Conservation (phyloP, 2,888 invertebrate species). For the Hypsopygia costalis region DNA sequence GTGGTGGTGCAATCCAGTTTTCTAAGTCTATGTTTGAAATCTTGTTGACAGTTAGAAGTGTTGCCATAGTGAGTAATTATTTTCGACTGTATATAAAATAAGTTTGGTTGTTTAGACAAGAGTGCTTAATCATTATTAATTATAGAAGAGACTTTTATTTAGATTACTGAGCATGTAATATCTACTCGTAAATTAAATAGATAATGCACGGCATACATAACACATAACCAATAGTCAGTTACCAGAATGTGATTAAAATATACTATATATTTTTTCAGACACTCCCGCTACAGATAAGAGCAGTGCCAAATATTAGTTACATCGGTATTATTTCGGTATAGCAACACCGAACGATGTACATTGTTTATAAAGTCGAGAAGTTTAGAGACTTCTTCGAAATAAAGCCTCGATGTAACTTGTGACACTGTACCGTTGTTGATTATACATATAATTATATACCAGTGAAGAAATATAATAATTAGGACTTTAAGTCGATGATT, state of each 20-base stretch:
- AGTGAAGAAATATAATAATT: slow-evolving; percentile 59
- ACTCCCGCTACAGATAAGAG: slow-evolving; percentile 31
- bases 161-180: slow-evolving; percentile 35
- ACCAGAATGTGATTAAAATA: slow-evolving; percentile 65
- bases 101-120: slow-evolving; percentile 67
- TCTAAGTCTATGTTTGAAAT: slow-evolving; percentile 30
- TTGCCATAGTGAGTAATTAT: slow-evolving; percentile 77
- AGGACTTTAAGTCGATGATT: slow-evolving; percentile 72
- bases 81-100: slow-evolving; percentile 74
- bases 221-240: slow-evolving; percentile 65
- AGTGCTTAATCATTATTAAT: slow-evolving; percentile 58
- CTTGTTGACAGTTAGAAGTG: slow-evolving; percentile 76
- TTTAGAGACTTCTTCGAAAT: slow-evolving; percentile 11
- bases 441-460: slow-evolving; percentile 57
- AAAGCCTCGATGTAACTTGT: slow-evolving; percentile 24
- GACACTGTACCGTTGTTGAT: slow-evolving; percentile 52
- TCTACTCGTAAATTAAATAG: slow-evolving; percentile 44
- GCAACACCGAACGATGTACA: slow-evolving; percentile 3
- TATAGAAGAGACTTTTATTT: slow-evolving; percentile 40
- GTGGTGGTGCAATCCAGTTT: not conserved
- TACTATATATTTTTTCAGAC: slow-evolving; percentile 66
- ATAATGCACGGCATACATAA: slow-evolving; percentile 53
- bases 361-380: slow-evolving; percentile 3
- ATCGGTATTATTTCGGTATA: slow-evolving; percentile 12
- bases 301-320: slow-evolving; percentile 13